Percentiles rank a stretch among this genome's conserved stretches.
phyloP scores from a whole-genome alignment of 2,888 invertebrate genomes.

The Drosophila subsilvestris region DNA sequence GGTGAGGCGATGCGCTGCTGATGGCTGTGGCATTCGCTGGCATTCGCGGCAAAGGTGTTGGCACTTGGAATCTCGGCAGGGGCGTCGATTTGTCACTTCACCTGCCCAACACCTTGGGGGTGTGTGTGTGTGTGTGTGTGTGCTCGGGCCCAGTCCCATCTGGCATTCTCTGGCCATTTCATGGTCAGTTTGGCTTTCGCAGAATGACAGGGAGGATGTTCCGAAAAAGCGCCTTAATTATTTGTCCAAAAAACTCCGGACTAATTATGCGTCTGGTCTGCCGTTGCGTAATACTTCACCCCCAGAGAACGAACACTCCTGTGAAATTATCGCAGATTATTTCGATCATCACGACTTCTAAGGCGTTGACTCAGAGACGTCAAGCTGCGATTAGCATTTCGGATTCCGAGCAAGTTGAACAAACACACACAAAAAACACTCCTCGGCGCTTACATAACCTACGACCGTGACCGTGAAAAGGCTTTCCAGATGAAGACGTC shows the following conservation, averaged over 20 bases:
- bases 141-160: conserved; percentile 25
- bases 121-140: conserved; percentile 26
- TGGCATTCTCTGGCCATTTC: conserved; percentile 44
- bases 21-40: conserved; percentile 47
- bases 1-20: conserved; percentile 19
- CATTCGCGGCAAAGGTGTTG: conserved; percentile 57
- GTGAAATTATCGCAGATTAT: conserved; percentile 46
- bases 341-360: conserved; percentile 4
- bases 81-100: conserved; percentile 74
- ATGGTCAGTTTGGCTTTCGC: conserved; percentile 76
- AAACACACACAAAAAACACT: conserved; percentile 35
- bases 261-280: conserved; percentile 57
- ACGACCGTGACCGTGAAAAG: conserved; percentile 77
- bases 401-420: conserved; percentile 46
- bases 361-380: conserved; percentile 24
- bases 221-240: conserved; percentile 44
- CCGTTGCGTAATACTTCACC: conserved; percentile 44
- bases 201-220: conserved; percentile 70
- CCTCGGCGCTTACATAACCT: conserved; percentile 64
- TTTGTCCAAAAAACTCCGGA: conserved; percentile 52
- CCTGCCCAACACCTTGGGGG: conserved; percentile 66
- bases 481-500: conserved; percentile 48
- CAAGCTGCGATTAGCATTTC: conserved; percentile 57
- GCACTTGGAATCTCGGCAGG: conserved; percentile 25
- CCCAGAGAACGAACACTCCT: conserved; percentile 57